phyloP scores from a whole-genome alignment of 2,797 vertebrate species.

The Acrossocheilus wenchowensis region DNA sequence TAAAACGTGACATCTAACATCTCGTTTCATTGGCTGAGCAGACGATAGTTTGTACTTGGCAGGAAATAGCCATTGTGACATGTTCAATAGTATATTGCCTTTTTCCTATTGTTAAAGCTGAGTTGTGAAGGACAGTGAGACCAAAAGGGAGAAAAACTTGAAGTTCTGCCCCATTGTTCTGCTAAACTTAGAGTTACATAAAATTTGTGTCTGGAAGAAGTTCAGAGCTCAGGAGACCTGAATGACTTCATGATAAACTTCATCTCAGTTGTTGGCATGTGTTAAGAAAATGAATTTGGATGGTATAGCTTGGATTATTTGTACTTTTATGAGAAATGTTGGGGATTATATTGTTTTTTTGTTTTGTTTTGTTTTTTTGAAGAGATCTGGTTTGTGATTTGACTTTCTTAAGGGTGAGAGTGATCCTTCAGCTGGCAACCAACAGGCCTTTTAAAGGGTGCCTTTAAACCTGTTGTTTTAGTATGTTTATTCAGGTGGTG shows the following conservation, averaged over 20 bases:
- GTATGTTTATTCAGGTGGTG: slow-evolving; percentile 47
- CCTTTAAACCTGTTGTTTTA: slow-evolving; percentile 47
- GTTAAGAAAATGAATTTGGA: neutral
- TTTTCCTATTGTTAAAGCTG: slow-evolving; percentile 33
- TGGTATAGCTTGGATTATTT: neutral
- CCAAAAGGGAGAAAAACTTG: neutral
- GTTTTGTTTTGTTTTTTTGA: neutral
- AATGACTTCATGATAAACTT: neutral
- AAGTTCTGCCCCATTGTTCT: neutral
- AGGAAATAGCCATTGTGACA: slow-evolving; percentile 38
- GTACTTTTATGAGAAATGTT: neutral
- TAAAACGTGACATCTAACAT: slow-evolving; percentile 11
- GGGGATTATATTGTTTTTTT: neutral
- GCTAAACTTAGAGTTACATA: neutral
- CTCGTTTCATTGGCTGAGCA: slow-evolving; percentile 25
- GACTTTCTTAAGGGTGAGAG: neutral
- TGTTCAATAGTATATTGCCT: slow-evolving; percentile 19
- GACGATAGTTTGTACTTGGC: slow-evolving; percentile 31
- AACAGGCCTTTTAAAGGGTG: slow-evolving; percentile 31
- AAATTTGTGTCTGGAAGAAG: neutral
- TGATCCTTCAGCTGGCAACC: neutral
- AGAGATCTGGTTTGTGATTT: neutral
- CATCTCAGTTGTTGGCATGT: neutral
- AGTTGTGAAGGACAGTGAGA: slow-evolving; percentile 15
- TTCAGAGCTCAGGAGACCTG: neutral